Percentiles rank a stretch among this genome's conserved stretches.
phyloP scores from a whole-genome alignment of 1,140 invertebrate genomes.

The Sitophilus oryzae region DNA sequence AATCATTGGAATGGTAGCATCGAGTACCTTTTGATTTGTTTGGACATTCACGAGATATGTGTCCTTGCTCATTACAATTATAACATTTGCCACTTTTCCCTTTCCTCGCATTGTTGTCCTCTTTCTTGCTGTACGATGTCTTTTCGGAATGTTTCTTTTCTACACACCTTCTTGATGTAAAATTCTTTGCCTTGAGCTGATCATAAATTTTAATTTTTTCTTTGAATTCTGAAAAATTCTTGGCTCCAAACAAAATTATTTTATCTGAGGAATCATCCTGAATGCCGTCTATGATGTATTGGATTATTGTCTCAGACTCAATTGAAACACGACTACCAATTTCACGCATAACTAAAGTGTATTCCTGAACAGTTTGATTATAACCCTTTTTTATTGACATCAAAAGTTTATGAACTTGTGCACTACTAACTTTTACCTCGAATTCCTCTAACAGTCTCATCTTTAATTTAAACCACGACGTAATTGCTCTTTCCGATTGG shows the following conservation, averaged over 20 bases:
- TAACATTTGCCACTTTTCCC: neutral
- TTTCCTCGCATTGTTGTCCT: neutral
- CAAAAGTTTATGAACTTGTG: conserved; percentile 5
- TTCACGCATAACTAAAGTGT: conserved; percentile 31
- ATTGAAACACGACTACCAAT: conserved; percentile 31
- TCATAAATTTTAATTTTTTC: conserved; percentile 22
- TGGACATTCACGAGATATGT: too few relatives aligned
- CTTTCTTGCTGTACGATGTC: neutral
- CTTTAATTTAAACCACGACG: conserved; percentile 4
- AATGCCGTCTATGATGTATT: conserved; percentile 36
- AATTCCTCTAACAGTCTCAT: conserved; percentile 1
- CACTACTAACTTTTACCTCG: conserved; percentile 10
- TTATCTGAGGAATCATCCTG: conserved; percentile 16
- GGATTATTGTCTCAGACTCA: conserved; percentile 28
- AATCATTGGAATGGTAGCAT: conserved; percentile 7
- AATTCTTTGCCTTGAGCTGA: conserved; percentile 5
- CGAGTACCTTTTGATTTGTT: conserved; percentile 1
- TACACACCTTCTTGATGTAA: too few relatives aligned
- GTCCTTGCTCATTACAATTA: too few relatives aligned
- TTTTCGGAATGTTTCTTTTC: neutral
- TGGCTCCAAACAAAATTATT: conserved; percentile 21
- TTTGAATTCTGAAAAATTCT: conserved; percentile 20
- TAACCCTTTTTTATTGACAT: conserved; percentile 3
- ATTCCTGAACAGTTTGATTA: conserved; percentile 24
- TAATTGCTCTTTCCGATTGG: conserved; percentile 11